Evolutionary conservation across 2,888 invertebrate genomes (phyloP), one percentile per base, ranked within the genome.

Genomic region (Mylabris sibirica): DNA sequence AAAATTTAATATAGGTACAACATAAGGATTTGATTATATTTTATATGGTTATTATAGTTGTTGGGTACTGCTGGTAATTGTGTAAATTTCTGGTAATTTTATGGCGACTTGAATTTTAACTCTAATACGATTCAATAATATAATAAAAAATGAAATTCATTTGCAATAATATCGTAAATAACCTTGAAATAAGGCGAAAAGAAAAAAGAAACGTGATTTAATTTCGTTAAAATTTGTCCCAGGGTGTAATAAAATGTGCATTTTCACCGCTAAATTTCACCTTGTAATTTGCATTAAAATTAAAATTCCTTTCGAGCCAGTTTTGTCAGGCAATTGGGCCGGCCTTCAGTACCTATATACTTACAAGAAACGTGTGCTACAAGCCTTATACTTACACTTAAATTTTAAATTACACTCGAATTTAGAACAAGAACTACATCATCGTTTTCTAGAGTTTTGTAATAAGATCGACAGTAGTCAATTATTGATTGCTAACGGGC

Each of bases 201-300:
- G n/a, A 17, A 17, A 17, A 44, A 17, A 44, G 6, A 17, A 44
- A 17, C n/a, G 6, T 12, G 38, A 30, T 4, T 30, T 30, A 30
- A 30, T 30, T 30, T 30, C 30, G 8, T 8, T 12, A 38, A 11
- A 38, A 38, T 38, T 38, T 38, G 38, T 38, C 2, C 12, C 41
- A 4, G 4, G 14, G 14, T 14, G 14, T n/a, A 41, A 41, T 41
- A 41, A 41, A 41, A n/a, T 41, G 41, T 41, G 41, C 41, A n/a
- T 44, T 44, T 44, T 44, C 44, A 3, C n/a, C 44, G 14, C 2
- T 8, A 17, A 4, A n/a, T 44, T 4, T 44, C 17, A 6, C 44
- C 44, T 44, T 44, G n/a, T 44, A 44, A 44, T 44, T 44, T 44
- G 44, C 44, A 44, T 44, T 44, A 44, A 44, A 44, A 44, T 44